These are phyloP conservation scores for Serranus cabrilla DNA, from an alignment of 2,797 vertebrate species.

Conservation along the genomic window DNA sequence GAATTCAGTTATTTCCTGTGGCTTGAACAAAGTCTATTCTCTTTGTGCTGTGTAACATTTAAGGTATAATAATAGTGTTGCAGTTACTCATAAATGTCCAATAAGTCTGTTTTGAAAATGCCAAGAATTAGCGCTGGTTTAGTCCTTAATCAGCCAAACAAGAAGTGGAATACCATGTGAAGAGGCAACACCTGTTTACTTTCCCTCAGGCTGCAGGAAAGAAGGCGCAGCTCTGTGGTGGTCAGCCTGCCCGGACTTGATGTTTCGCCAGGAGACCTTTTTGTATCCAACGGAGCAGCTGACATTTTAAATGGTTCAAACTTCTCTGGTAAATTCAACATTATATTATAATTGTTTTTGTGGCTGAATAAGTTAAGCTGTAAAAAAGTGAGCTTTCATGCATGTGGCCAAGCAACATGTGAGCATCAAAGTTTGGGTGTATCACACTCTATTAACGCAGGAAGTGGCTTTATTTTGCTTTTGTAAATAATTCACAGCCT, in stretches of 20 bases:
- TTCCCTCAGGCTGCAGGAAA: slow-evolving; percentile 81
- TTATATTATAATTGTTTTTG: not conserved
- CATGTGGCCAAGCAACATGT: not conserved
- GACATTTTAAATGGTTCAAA: slow-evolving; percentile 84
- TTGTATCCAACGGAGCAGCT: slow-evolving; percentile 88
- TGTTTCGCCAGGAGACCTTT: slow-evolving; percentile 91
- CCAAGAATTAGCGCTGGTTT: not conserved
- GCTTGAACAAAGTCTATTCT: slow-evolving; percentile 26
- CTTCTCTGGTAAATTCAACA: slow-evolving; percentile 73
- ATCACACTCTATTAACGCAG: not conserved
- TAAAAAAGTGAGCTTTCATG: too few relatives aligned
- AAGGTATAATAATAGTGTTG: slow-evolving; percentile 8
- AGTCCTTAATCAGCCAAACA: not conserved
- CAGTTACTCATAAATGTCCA: slow-evolving; percentile 4
- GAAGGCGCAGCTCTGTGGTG: slow-evolving; percentile 90
- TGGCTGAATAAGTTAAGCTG: too few relatives aligned
- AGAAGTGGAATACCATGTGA: not conserved
- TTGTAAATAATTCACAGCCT: not conserved
- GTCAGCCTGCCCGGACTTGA: slow-evolving; percentile 90
- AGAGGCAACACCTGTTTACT: slow-evolving; percentile 16
- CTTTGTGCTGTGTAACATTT: slow-evolving; percentile 12
- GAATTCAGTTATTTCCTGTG: slow-evolving; percentile 78
- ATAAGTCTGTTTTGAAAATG: slow-evolving; percentile 7
- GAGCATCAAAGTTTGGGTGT: not conserved
- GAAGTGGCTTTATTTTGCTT: not conserved